A percentile compares a stretch with the other conserved stretches of the same genome.
These are phyloP conservation scores for Pseudochaenichthys georgianus DNA, from an alignment of 2,797 vertebrate genomes.

Conservation along the genomic window DNA sequence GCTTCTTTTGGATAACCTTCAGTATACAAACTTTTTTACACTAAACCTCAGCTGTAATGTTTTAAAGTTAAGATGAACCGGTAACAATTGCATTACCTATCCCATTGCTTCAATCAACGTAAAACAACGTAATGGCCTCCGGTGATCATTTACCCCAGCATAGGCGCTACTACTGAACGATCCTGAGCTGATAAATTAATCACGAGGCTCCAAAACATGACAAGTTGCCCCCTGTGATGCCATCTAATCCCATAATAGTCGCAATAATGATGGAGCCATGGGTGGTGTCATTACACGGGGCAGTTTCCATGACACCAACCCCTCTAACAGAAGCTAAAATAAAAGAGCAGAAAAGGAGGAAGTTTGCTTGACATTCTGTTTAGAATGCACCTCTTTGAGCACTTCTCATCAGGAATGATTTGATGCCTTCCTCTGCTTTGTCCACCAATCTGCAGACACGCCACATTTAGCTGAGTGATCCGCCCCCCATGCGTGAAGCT, in stretches of 20 bases:
- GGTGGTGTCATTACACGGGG: slow-evolving; percentile 69
- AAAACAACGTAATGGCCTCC: slow-evolving; percentile 53
- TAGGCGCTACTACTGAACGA: slow-evolving; percentile 43
- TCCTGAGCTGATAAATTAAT: slow-evolving; percentile 65
- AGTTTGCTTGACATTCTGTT: slow-evolving; percentile 27
- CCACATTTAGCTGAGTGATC: slow-evolving; percentile 46
- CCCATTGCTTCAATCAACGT: slow-evolving; percentile 33
- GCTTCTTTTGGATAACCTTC: background rate
- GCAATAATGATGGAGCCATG: slow-evolving; percentile 65
- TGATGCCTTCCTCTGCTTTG: slow-evolving; percentile 36
- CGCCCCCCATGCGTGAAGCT: slow-evolving; percentile 40
- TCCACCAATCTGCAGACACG: slow-evolving; percentile 51
- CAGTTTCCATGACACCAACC: slow-evolving; percentile 67
- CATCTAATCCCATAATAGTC: slow-evolving; percentile 76
- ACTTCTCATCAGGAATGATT: slow-evolving; percentile 33
- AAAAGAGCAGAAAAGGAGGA: slow-evolving; percentile 10
- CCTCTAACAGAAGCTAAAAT: slow-evolving; percentile 18
- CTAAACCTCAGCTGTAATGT: background rate
- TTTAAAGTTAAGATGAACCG: background rate
- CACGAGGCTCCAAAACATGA: slow-evolving; percentile 35
- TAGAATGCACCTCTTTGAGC: slow-evolving; percentile 34
- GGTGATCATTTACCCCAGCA: slow-evolving; percentile 57
- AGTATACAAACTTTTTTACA: background rate
- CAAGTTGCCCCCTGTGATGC: slow-evolving; percentile 49
- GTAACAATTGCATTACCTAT: slow-evolving; percentile 5